Evolutionary conservation across 1,140 invertebrate species (phyloP).

Genomic region (Magallana angulata): DNA sequence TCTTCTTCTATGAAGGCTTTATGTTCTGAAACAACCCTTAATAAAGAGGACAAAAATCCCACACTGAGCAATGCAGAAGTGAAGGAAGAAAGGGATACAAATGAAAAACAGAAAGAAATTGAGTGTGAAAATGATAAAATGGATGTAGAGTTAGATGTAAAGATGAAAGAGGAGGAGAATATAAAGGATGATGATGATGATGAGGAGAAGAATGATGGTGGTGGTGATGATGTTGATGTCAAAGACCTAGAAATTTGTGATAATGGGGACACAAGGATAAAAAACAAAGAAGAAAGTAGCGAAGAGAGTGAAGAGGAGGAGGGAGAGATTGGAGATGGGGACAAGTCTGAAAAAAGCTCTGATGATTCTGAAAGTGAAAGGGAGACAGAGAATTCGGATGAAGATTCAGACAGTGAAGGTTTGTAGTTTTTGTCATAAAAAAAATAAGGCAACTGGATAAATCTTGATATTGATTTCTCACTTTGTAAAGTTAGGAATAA

Average conservation of each 20-base stretch:
- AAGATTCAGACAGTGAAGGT: constrained; percentile 19
- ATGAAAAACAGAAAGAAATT: neutral
- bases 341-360: neutral
- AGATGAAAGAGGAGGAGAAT: neutral
- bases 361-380: neutral
- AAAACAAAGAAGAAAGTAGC: neutral
- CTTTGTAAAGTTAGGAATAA: neutral
- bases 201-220: neutral
- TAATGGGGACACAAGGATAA: neutral
- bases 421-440: neutral
- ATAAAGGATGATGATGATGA: neutral
- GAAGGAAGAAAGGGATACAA: too few species aligned
- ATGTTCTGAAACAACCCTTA: neutral
- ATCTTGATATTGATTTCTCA: too few species aligned
- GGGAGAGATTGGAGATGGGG: neutral
- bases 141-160: neutral
- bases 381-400: neutral
- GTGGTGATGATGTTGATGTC: neutral
- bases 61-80: too few species aligned
- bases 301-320: neutral
- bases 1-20: neutral
- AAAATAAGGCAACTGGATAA: neutral
- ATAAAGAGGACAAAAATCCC: too few species aligned
- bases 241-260: neutral
- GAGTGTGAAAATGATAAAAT: neutral